phyloP scores from a whole-genome alignment of 2,113 vertebrate species.

The Cariama cristata region DNA sequence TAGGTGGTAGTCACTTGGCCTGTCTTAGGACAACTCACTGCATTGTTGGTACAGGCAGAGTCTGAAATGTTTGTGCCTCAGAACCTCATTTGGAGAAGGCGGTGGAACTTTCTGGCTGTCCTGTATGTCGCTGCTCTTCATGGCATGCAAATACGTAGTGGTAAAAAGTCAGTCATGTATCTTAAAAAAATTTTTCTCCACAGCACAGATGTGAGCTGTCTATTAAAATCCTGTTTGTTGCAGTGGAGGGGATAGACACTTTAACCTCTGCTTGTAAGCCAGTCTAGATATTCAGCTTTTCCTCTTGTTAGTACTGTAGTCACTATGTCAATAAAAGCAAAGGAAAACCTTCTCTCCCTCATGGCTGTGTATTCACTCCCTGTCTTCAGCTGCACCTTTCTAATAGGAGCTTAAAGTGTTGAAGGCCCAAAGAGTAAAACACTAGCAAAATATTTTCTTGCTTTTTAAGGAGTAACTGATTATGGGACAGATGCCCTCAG shows the following conservation, averaged over 20 bases:
- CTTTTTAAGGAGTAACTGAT: not conserved
- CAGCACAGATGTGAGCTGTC: not conserved
- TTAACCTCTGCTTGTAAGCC: not conserved
- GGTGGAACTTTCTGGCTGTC: not conserved
- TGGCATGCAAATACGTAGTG: too few relatives aligned
- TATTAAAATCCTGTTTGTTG: not conserved
- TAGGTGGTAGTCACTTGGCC: fast-evolving
- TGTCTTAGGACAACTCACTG: not conserved
- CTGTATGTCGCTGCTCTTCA: not conserved
- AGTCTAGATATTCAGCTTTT: not conserved
- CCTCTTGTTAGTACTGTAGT: not conserved
- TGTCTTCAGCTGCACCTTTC: not conserved
- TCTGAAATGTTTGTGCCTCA: not conserved
- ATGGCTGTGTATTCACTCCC: not conserved
- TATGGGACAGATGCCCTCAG: not conserved
- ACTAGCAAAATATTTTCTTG: not conserved
- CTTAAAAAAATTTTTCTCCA: not conserved
- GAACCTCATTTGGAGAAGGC: not conserved
- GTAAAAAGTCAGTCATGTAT: not conserved
- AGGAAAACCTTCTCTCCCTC: not conserved
- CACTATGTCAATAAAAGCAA: not conserved
- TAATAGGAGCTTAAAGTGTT: not conserved
- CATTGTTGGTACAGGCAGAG: fast-evolving
- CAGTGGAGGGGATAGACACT: not conserved
- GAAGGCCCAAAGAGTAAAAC: not conserved